A percentile compares a stretch with the other conserved stretches of the same genome.
These are phyloP conservation scores for Acrocephalus arundinaceus DNA, from an alignment of 2,113 vertebrate species.

Conservation along the genomic window DNA sequence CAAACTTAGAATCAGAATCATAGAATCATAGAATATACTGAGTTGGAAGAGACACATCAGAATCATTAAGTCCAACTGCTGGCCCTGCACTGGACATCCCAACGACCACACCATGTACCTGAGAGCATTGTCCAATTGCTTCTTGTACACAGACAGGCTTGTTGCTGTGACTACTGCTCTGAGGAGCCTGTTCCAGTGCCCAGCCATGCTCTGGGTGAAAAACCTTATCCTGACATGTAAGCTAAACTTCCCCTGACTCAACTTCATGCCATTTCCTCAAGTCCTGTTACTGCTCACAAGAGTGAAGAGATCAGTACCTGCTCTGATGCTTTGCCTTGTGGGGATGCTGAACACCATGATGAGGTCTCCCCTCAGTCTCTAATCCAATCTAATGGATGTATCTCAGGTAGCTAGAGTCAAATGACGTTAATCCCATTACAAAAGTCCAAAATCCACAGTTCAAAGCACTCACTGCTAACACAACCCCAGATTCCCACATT, in stretches of 20 bases:
- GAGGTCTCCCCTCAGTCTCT: not conserved
- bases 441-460: not conserved
- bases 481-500: not conserved
- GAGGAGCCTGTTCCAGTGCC: not conserved
- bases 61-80: not conserved
- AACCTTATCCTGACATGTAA: not conserved
- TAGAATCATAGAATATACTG: not conserved
- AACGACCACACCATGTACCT: not conserved
- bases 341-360: not conserved
- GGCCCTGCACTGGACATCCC: not conserved
- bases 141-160: not conserved
- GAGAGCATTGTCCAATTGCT: not conserved
- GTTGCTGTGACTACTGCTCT: not conserved
- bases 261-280: not conserved
- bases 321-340: not conserved
- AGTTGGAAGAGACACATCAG: not conserved
- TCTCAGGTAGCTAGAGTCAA: not conserved
- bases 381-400: not conserved
- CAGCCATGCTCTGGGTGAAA: not conserved
- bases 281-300: accelerated
- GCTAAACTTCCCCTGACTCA: not conserved
- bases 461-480: not conserved
- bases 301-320: not conserved
- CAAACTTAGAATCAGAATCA: not conserved
- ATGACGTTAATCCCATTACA: not conserved